These are phyloP conservation scores for Apostichopus parvimensis DNA, from an alignment of 35 echinoderm and acorn worm species.

Conservation along the genomic window DNA sequence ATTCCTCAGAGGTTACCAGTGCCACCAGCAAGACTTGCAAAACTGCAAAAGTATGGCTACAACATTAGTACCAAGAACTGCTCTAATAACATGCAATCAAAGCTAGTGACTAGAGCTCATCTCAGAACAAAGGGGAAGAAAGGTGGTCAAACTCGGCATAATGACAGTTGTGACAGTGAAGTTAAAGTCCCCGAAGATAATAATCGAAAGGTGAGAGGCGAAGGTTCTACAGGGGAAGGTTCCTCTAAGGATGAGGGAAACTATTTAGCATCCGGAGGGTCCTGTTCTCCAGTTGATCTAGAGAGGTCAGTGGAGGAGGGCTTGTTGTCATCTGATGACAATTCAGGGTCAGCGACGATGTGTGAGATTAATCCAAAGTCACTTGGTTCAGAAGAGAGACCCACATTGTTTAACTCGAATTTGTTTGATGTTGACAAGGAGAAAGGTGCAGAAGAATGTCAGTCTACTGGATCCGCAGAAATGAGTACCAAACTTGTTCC, in stretches of 20 bases:
- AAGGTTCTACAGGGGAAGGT: not conserved
- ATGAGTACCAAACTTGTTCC: not conserved
- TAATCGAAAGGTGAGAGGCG: not conserved
- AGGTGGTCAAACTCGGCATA: not conserved
- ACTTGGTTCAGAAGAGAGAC: not conserved
- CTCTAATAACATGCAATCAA: slow-evolving; percentile 66
- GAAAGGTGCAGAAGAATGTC: not conserved
- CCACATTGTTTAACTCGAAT: not conserved
- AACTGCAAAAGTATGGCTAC: slow-evolving; percentile 67
- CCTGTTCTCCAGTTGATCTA: too few relatives aligned
- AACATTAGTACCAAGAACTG: slow-evolving; percentile 69
- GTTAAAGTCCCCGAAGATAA: not conserved
- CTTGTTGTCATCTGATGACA: too few relatives aligned
- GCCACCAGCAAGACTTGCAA: not conserved
- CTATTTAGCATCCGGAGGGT: too few relatives aligned
- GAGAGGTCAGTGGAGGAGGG: too few relatives aligned
- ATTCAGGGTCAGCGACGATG: too few relatives aligned
- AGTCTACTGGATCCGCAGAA: not conserved
- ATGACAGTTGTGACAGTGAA: not conserved
- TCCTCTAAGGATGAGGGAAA: not conserved
- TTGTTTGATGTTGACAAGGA: not conserved
- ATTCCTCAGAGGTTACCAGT: not conserved
- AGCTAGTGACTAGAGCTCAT: slow-evolving; percentile 62
- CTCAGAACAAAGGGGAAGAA: not conserved
- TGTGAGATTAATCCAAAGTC: not conserved